A percentile compares a stretch with the other conserved stretches of the same genome.
phyloP scores from a whole-genome alignment of 2,888 invertebrate species.

The Monochamus alternatus region DNA sequence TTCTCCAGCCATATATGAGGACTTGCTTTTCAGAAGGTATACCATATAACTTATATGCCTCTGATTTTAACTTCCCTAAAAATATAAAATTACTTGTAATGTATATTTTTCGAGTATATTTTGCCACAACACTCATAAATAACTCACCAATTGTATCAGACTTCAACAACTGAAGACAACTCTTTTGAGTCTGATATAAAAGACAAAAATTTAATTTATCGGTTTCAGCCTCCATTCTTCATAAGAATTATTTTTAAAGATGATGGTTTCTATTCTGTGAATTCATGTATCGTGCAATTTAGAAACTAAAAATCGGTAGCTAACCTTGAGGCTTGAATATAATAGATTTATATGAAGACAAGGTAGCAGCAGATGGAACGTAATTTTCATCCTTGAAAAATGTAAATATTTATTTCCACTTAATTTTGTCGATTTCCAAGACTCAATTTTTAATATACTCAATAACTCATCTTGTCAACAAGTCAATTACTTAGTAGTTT shows the following conservation, averaged over 20 bases:
- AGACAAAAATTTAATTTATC: slow-evolving; percentile 38
- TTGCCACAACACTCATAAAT: not conserved
- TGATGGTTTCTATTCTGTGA: not conserved
- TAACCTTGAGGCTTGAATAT: not conserved
- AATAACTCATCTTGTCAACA: too few species aligned
- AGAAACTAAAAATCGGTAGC: not conserved
- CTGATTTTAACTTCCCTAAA: slow-evolving; percentile 75
- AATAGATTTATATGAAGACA: not conserved
- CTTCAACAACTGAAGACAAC: slow-evolving; percentile 42
- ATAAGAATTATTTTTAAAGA: not conserved
- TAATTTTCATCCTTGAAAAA: not conserved
- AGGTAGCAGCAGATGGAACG: not conserved
- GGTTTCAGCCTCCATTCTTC: slow-evolving; percentile 25
- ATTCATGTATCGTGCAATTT: not conserved
- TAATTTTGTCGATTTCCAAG: too few species aligned
- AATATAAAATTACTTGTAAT: slow-evolving; percentile 42
- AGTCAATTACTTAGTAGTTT: too few species aligned
- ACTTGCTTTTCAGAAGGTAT: slow-evolving; percentile 52
- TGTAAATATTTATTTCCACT: not conserved
- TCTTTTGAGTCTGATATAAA: slow-evolving; percentile 29
- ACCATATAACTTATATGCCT: slow-evolving; percentile 45
- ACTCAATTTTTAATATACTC: too few species aligned
- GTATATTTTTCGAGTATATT: not conserved
- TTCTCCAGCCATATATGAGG: slow-evolving; percentile 51
- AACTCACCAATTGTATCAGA: slow-evolving; percentile 50